These are phyloP conservation scores for Callorhinus ursinus DNA, from an alignment of 2,113 vertebrate species.

Conservation along the genomic window DNA sequence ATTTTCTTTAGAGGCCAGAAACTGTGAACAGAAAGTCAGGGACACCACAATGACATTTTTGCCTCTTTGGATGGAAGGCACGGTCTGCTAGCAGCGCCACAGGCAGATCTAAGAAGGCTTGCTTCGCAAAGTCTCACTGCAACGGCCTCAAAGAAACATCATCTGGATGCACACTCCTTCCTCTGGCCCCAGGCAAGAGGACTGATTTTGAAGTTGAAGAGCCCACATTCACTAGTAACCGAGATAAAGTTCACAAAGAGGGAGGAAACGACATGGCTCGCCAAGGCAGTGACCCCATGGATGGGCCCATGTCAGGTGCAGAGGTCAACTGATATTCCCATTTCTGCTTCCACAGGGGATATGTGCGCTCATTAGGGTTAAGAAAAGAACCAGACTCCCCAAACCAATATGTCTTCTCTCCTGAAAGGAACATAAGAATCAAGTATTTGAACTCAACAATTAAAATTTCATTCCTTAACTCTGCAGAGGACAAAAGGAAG, in stretches of 20 bases:
- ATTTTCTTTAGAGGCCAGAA: constrained; percentile 88
- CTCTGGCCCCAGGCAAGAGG: neutral
- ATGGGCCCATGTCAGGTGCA: neutral
- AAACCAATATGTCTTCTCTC: neutral
- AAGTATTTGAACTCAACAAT: neutral
- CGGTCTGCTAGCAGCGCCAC: neutral
- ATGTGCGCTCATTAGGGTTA: neutral
- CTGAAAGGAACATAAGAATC: constrained; percentile 2
- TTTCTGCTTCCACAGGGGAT: neutral
- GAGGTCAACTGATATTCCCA: neutral
- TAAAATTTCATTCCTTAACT: neutral
- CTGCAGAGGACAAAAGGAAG: neutral
- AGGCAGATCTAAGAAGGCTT: neutral
- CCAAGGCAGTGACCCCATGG: neutral
- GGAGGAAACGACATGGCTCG: neutral
- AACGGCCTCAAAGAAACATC: neutral
- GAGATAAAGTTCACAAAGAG: neutral
- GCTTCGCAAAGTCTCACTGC: neutral
- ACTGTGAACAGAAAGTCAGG: constrained; percentile 85
- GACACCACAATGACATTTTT: neutral
- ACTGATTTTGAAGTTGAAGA: neutral
- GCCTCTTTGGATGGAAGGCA: neutral
- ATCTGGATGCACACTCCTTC: neutral
- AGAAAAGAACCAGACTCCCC: constrained; percentile 10
- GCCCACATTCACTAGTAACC: neutral